phyloP scores from a whole-genome alignment of 2,888 invertebrate genomes.

The Drosophila phalerata region DNA sequence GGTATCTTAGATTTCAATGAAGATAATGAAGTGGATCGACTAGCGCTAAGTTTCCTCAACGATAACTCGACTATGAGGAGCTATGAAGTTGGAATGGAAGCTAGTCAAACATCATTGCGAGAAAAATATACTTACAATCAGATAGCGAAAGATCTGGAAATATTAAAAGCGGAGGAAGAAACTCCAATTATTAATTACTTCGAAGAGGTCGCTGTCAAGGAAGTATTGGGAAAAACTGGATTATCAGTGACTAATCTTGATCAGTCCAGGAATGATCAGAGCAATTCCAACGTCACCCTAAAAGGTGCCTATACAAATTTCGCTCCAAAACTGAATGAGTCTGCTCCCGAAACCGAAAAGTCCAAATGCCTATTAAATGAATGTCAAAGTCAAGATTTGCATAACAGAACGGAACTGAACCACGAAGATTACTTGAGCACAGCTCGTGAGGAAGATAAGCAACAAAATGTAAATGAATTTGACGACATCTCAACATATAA shows the following conservation, averaged over 20 bases:
- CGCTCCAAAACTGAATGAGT: background rate
- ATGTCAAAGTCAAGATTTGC: background rate
- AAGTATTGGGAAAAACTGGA: background rate
- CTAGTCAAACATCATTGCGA: background rate
- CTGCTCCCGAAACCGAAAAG: too few relatives aligned
- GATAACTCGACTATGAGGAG: background rate
- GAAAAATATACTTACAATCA: background rate
- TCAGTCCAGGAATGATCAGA: background rate
- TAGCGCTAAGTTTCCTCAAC: background rate
- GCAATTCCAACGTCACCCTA: background rate
- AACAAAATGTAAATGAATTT: background rate
- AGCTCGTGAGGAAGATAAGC: background rate
- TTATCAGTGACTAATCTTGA: background rate
- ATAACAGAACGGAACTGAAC: background rate
- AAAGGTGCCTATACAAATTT: background rate
- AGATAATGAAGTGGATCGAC: conserved; percentile 1
- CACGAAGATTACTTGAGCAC: background rate
- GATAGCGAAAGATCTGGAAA: too few relatives aligned
- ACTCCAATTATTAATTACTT: background rate
- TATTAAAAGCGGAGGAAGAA: background rate
- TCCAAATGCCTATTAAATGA: background rate
- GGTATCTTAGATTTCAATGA: background rate
- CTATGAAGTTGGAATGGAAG: background rate
- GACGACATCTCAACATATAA: conserved; percentile 11
- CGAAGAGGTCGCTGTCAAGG: background rate